phyloP scores from a whole-genome alignment of 2,797 vertebrate genomes.

The Capromys pilorides region DNA sequence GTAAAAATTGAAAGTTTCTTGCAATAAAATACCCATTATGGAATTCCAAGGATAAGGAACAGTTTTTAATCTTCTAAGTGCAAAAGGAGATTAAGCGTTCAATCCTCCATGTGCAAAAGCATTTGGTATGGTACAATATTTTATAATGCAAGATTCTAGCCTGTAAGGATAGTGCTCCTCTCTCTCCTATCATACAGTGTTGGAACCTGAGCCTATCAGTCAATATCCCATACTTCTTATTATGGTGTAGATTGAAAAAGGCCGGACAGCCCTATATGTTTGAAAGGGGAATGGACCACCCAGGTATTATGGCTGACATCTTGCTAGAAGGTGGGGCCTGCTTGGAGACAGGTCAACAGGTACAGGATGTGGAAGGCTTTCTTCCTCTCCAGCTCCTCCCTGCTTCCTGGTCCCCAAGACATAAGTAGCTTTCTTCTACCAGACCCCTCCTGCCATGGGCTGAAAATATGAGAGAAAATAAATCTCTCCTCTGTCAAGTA shows the following conservation, averaged over 20 bases:
- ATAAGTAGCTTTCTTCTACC: background rate
- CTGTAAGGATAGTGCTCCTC: background rate
- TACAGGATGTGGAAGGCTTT: background rate
- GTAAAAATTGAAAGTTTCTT: slow-evolving; percentile 22
- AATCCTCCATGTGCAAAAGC: background rate
- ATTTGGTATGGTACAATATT: background rate
- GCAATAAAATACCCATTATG: background rate
- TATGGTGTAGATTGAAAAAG: background rate
- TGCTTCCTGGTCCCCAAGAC: background rate
- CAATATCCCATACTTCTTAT: background rate
- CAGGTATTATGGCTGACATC: background rate
- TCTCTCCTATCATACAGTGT: background rate
- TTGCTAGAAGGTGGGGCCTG: background rate
- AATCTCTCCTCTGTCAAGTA: background rate
- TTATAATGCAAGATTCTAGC: background rate
- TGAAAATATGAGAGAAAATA: background rate
- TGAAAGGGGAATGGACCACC: background rate
- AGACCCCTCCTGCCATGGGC: background rate
- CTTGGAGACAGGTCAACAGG: background rate
- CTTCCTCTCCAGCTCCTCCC: background rate
- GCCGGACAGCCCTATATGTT: too few relatives aligned
- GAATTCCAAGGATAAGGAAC: background rate
- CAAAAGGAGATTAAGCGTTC: too few relatives aligned
- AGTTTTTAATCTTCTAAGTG: background rate
- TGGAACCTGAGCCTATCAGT: background rate